These are phyloP conservation scores for Lophotriccus pileatus DNA, from an alignment of 2,797 vertebrate genomes.

Conservation along the genomic window DNA sequence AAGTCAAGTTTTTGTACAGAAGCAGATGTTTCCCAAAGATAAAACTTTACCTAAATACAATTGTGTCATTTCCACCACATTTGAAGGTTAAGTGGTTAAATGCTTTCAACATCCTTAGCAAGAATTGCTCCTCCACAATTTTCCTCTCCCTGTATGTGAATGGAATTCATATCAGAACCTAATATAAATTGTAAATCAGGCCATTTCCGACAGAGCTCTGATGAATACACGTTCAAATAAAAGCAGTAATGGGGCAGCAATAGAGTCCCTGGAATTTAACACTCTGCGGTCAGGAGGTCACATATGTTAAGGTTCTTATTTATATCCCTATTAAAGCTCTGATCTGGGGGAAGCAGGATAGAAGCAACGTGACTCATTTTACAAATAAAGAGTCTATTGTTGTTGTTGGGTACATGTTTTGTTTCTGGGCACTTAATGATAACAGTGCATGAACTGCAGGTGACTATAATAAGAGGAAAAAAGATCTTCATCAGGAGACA, in stretches of 20 bases:
- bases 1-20: not conserved
- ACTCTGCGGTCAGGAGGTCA: slow-evolving; percentile 72
- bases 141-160: slow-evolving; percentile 53
- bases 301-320: slow-evolving; percentile 77
- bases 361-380: slow-evolving; percentile 61
- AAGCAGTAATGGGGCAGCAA: slow-evolving; percentile 68
- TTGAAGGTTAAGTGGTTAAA: slow-evolving; percentile 43
- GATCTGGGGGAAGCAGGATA: slow-evolving; percentile 66
- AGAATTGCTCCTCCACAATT: slow-evolving; percentile 23
- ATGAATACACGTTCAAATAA: slow-evolving; percentile 66
- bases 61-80: not conserved
- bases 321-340: slow-evolving; percentile 70
- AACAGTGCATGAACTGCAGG: slow-evolving; percentile 41
- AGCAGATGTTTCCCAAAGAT: slow-evolving; percentile 28
- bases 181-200: slow-evolving; percentile 73
- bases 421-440: slow-evolving; percentile 58
- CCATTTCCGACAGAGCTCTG: slow-evolving; percentile 67
- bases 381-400: slow-evolving; percentile 66
- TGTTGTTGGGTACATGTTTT: slow-evolving; percentile 48
- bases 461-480: slow-evolving; percentile 24
- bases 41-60: slow-evolving; percentile 6
- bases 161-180: slow-evolving; percentile 69
- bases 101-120: slow-evolving; percentile 23
- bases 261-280: slow-evolving; percentile 76
- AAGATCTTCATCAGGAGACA: slow-evolving; percentile 26